These are phyloP conservation scores for Cololabis saira DNA, from an alignment of 2,113 vertebrate genomes.

Conservation along the genomic window DNA sequence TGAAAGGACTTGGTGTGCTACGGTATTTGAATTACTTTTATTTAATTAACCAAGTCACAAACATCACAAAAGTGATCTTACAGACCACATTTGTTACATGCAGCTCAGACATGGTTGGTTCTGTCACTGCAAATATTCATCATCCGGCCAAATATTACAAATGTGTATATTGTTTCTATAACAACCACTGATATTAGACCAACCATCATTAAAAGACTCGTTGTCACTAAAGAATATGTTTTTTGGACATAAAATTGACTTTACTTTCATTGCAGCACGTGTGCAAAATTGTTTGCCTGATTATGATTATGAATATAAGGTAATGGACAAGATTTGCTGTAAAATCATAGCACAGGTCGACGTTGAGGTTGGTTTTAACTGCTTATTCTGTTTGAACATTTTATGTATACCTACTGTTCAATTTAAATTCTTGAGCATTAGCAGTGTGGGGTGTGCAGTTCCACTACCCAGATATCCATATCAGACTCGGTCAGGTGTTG, in stretches of 20 bases:
- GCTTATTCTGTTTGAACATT: neutral
- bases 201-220: too few species aligned
- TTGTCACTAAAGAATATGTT: too few species aligned
- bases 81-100: neutral
- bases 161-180: neutral
- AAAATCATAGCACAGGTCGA: neutral
- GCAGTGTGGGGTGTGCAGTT: constrained; percentile 22
- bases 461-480: constrained; percentile 63
- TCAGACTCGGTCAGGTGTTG: constrained; percentile 67
- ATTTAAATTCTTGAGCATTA: constrained; percentile 8
- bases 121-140: too few species aligned
- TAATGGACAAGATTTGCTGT: neutral
- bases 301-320: neutral
- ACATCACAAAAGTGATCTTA: neutral
- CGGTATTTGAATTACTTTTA: neutral
- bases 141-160: neutral
- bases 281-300: neutral
- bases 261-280: too few species aligned
- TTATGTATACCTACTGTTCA: constrained; percentile 1
- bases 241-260: too few species aligned
- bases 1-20: too few species aligned
- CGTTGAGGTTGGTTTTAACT: neutral
- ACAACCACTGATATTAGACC: neutral
- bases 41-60: too few species aligned
- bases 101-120: neutral